These are phyloP conservation scores for Chionomys nivalis DNA, from an alignment of 2,113 vertebrate species.

Conservation along the genomic window DNA sequence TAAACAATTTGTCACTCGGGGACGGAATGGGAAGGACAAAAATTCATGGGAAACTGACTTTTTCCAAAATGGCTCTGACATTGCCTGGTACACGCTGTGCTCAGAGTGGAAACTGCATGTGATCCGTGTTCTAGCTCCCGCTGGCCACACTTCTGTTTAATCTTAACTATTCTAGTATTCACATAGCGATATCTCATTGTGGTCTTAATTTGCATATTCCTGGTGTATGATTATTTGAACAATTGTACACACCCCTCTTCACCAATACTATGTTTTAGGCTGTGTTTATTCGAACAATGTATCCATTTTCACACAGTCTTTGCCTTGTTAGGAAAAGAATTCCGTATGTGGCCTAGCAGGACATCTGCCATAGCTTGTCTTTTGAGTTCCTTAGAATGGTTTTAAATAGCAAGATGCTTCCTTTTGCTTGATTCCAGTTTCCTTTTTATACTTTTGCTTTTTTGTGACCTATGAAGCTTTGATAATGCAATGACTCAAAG, in stretches of 20 bases:
- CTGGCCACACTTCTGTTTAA: conserved; percentile 12
- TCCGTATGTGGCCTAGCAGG: not conserved
- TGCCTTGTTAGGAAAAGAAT: not conserved
- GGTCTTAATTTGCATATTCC: not conserved
- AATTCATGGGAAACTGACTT: not conserved
- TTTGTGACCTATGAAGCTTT: conserved; percentile 16
- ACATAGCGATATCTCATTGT: not conserved
- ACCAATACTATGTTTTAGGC: not conserved
- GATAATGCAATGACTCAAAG: not conserved
- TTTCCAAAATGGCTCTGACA: not conserved
- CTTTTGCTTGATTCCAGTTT: not conserved
- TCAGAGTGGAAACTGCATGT: not conserved
- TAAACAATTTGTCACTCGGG: not conserved
- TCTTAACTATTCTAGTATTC: not conserved
- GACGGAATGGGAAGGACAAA: not conserved
- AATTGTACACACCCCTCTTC: not conserved
- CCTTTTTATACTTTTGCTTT: not conserved
- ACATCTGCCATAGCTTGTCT: not conserved
- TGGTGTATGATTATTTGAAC: not conserved
- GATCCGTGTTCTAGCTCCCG: not conserved
- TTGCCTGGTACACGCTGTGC: not conserved
- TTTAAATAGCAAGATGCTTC: conserved; percentile 23
- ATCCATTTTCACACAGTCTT: not conserved
- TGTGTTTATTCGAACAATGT: not conserved
- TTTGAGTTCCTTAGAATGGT: conserved; percentile 19